Conservation (phyloP, 2,113 vertebrate genomes). For the Phoenicopterus ruber region DNA sequence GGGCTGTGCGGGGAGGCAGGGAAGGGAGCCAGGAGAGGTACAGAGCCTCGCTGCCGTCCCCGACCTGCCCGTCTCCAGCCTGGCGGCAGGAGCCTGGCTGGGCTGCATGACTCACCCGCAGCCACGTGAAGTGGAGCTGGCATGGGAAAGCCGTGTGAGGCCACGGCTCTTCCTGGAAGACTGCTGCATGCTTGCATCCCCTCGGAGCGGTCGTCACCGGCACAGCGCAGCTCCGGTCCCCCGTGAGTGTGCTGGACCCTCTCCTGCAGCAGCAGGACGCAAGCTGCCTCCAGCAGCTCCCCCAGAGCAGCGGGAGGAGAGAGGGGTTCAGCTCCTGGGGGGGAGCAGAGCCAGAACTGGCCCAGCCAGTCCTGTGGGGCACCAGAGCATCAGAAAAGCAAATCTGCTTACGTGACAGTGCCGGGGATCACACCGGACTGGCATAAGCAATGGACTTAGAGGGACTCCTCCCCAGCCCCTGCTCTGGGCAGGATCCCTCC, state of each 20-base stretch:
- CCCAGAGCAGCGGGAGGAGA: not conserved
- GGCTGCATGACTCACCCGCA: constrained; percentile 26
- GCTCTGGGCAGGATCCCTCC: not conserved
- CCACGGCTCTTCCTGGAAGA: constrained; percentile 34
- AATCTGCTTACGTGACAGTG: not conserved
- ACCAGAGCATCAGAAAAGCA: not conserved
- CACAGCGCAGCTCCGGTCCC: not conserved
- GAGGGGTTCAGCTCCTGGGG: not conserved
- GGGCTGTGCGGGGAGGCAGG: not conserved
- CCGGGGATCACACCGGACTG: fast-evolving
- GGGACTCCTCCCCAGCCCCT: not conserved
- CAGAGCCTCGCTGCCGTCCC: not conserved
- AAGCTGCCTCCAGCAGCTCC: not conserved
- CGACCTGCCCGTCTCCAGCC: not conserved
- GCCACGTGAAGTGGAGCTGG: constrained; percentile 35
- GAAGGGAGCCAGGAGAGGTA: not conserved
- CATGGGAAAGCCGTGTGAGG: constrained; percentile 10
- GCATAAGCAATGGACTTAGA: not conserved
- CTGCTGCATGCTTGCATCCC: not conserved
- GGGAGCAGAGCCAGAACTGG: not conserved
- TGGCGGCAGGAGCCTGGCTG: not conserved
- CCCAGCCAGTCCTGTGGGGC: not conserved
- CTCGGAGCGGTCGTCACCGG: fast-evolving
- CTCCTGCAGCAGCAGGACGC: not conserved
- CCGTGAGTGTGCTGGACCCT: fast-evolving